Base-by-base conservation (phyloP, 2,797 vertebrate species). In the Prunella strophiata region DNA sequence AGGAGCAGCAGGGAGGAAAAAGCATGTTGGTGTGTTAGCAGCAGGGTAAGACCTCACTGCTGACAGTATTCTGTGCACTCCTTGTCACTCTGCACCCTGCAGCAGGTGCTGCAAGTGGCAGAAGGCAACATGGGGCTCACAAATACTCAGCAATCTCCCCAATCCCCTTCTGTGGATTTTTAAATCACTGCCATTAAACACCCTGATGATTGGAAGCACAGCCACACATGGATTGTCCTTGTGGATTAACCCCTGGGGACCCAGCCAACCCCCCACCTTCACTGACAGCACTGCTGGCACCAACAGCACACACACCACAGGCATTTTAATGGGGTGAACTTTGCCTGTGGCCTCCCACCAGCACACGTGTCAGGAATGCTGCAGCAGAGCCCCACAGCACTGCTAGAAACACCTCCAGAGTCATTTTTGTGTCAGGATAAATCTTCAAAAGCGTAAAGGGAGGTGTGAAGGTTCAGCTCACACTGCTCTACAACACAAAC, bases 111-210 rank as follows among this genome's bases (percentile, higher is more conserved):
- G 16, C 26, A 16, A 78, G 58, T 2, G 85, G 74, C 78, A 94
- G n/a, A 65, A 51, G 22, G 72, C 58, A 70, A 48, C 70, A n/a
- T 1, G 2, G 67, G 78, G 65, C 74, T 76, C 68, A 72, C 52
- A 88, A 79, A 66, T 8, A 92, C 16, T 91, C 96, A 94, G 87
- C 94, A 48, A 58, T 47, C 82, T 67, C 91, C 63, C 68, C 91
- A 34, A 0, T 1, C 15, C 11, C 80, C 52, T 57, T 52, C 84
- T n/a, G 54, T 48, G 70, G 79, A 38, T 75, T 90, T 86, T 85
- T 5, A 94, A 89, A 83, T 80, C 30, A 74, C 23, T 52, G 83
- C 84, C 88, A 70, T 63, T 54, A 91, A 95, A 84, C 36, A 83
- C 68, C 92, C 86, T 27, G 7, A 76, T 79, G 67, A 55, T 1